Evolutionary conservation across 2,888 invertebrate genomes (phyloP).

Genomic region (Notocelia uddmanniana): DNA sequence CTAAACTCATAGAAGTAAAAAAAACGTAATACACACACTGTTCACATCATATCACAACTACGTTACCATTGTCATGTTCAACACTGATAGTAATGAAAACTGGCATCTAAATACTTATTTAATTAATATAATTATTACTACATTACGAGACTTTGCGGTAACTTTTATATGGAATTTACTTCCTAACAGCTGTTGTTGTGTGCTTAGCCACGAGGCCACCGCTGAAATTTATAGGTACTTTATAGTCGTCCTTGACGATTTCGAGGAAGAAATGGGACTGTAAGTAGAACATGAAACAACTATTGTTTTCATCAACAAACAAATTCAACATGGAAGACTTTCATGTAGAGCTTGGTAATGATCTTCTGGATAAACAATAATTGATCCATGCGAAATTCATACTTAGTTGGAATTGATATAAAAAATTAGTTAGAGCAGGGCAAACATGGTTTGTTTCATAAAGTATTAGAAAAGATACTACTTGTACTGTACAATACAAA

Average conservation of each 20-base stretch:
- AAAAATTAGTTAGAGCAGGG: not conserved
- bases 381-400: not conserved
- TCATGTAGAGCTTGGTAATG: too few relatives aligned
- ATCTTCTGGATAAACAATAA: not conserved
- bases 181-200: not conserved
- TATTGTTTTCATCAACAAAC: not conserved
- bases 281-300: too few relatives aligned
- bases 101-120: slow-evolving; percentile 28
- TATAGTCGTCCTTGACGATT: too few relatives aligned
- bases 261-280: too few relatives aligned
- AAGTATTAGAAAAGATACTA: not conserved
- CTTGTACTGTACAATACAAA: not conserved
- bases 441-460: not conserved
- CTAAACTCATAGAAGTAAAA: not conserved
- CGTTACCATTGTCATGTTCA: slow-evolving; percentile 17
- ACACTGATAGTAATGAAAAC: slow-evolving; percentile 37
- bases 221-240: too few relatives aligned
- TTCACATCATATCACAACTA: slow-evolving; percentile 19
- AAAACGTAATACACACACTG: slow-evolving; percentile 11
- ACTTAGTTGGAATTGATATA: not conserved
- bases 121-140: slow-evolving; percentile 16
- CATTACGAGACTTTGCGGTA: slow-evolving; percentile 23
- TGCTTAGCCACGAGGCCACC: not conserved
- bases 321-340: not conserved
- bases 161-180: not conserved